Conservation (phyloP, 2,888 invertebrate species). For the Cantharis rufa region DNA sequence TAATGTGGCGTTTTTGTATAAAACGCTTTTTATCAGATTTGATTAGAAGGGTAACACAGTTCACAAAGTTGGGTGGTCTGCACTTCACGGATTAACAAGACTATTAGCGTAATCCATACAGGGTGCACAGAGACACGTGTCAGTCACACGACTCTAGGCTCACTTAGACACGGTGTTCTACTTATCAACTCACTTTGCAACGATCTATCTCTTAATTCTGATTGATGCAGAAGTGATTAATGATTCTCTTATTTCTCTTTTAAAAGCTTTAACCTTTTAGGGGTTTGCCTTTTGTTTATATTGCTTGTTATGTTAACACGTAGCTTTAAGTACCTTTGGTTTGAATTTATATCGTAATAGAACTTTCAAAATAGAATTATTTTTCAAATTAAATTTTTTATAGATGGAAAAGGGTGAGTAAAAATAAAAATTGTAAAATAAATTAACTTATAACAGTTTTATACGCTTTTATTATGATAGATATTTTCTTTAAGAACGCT, state of each 20-base stretch:
- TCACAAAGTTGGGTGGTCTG: conserved; percentile 30
- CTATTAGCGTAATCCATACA: conserved; percentile 53
- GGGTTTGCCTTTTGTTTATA: conserved; percentile 1
- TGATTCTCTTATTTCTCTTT: conserved; percentile 1
- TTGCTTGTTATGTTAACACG: not conserved
- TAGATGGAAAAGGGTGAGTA: not conserved
- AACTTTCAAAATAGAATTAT: not conserved
- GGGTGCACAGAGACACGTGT: conserved; percentile 45
- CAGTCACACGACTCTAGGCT: conserved; percentile 34
- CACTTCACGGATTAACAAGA: conserved; percentile 52
- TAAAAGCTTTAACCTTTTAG: conserved; percentile 3
- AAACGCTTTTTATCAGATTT: not conserved
- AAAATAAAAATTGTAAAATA: conserved; percentile 2
- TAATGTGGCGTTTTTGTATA: not conserved
- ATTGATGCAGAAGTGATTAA: conserved; percentile 28
- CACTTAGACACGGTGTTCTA: conserved; percentile 38
- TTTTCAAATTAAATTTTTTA: not conserved
- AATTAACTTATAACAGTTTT: conserved; percentile 2
- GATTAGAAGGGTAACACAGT: not conserved
- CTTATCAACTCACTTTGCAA: conserved; percentile 28
- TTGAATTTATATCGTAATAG: not conserved
- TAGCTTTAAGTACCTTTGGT: not conserved
- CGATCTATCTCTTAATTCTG: conserved; percentile 26
- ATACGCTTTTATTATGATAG: conserved; percentile 3
- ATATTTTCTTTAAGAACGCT: not conserved